Percentiles rank a stretch among this genome's conserved stretches.
These are phyloP conservation scores for Drosophila paracracens DNA, from an alignment of 2,888 invertebrate species.

Conservation along the genomic window DNA sequence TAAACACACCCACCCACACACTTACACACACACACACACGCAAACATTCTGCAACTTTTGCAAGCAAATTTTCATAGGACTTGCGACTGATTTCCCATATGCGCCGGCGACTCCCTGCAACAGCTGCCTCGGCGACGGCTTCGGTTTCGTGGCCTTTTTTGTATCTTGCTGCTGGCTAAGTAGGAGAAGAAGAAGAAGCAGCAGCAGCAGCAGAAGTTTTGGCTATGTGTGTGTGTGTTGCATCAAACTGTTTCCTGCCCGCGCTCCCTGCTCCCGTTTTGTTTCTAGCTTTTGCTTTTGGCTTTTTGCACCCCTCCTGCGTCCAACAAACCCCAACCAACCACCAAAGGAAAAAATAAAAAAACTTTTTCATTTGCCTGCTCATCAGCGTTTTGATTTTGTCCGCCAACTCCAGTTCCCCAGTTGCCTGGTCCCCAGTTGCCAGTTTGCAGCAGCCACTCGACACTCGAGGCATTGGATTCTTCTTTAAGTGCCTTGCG, in stretches of 20 bases:
- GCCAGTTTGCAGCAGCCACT: slow-evolving; percentile 40
- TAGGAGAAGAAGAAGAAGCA: slow-evolving; percentile 24
- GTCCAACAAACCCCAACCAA: slow-evolving; percentile 23
- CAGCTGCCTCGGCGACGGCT: slow-evolving; percentile 29
- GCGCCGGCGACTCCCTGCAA: slow-evolving; percentile 56
- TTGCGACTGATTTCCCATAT: slow-evolving; percentile 80
- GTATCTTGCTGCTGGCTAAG: slow-evolving; percentile 59
- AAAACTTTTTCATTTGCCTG: slow-evolving; percentile 82
- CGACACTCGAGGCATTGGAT: slow-evolving; percentile 80
- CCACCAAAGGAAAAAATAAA: slow-evolving; percentile 45
- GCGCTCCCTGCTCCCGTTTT: slow-evolving; percentile 7
- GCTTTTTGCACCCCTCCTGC: slow-evolving; percentile 54
- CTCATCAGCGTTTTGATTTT: slow-evolving; percentile 83
- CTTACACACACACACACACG: slow-evolving; percentile 16
- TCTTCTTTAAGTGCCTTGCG: slow-evolving; percentile 83
- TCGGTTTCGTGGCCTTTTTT: slow-evolving; percentile 64
- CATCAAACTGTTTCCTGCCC: slow-evolving; percentile 47
- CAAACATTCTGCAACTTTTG: slow-evolving; percentile 73
- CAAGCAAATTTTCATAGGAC: slow-evolving; percentile 77
- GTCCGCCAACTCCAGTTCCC: slow-evolving; percentile 61
- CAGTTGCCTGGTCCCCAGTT: slow-evolving; percentile 18
- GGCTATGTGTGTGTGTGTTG: slow-evolving; percentile 47
- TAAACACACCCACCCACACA: slow-evolving; percentile 8
- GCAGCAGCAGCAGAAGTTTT: slow-evolving; percentile 35
- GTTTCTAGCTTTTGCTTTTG: slow-evolving; percentile 54